Percentiles rank a stretch among this genome's conserved stretches.
Conservation (phyloP, 2,113 vertebrate genomes). For the Ifrita kowaldi region DNA sequence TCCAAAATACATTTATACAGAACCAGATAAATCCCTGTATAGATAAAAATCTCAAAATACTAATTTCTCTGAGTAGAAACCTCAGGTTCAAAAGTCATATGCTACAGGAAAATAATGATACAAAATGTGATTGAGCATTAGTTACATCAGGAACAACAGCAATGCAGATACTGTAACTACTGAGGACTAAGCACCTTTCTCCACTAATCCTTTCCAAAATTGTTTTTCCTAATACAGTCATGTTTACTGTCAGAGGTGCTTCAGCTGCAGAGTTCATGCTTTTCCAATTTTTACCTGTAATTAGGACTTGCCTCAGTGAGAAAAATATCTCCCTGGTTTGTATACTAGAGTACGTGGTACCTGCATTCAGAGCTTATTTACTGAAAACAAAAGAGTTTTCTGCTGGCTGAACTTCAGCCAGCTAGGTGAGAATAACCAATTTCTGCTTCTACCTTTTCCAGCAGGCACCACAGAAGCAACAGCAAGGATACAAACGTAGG, state of each 20-base stretch:
- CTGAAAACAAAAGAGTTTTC: neutral
- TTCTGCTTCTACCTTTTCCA: neutral
- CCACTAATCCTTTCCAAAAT: neutral
- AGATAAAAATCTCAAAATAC: neutral
- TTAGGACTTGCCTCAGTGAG: neutral
- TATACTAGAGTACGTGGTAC: neutral
- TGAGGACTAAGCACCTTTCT: neutral
- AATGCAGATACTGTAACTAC: neutral
- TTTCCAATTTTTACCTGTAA: neutral
- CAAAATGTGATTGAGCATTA: neutral
- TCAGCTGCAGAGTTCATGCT: neutral
- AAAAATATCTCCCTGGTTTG: neutral
- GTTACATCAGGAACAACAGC: neutral
- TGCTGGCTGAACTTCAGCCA: neutral
- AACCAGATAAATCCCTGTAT: neutral
- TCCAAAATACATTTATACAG: no score
- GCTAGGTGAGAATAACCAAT: neutral
- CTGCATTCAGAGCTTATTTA: neutral
- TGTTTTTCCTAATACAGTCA: neutral
- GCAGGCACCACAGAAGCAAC: neutral
- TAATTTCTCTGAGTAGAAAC: neutral
- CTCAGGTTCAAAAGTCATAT: neutral
- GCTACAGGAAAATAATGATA: neutral
- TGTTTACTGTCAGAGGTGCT: neutral
- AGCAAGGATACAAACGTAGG: neutral